Conservation (phyloP, 2,113 vertebrate species). For the Gyps fulvus region DNA sequence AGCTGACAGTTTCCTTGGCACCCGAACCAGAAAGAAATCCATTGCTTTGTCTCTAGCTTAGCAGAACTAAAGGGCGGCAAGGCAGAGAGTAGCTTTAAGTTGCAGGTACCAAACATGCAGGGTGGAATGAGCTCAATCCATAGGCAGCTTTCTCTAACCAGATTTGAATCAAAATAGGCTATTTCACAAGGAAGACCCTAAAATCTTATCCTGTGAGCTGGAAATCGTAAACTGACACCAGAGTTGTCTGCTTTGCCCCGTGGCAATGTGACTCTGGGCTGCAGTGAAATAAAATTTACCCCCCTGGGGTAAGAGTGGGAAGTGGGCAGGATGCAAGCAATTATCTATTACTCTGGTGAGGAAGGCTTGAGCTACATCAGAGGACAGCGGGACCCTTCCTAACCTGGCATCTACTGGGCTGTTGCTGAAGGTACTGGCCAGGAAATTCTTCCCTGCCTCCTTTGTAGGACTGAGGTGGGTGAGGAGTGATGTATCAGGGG, state of each 20-base stretch:
- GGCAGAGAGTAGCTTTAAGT: neutral
- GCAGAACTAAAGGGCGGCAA: neutral
- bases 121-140: neutral
- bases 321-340: neutral
- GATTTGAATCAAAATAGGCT: neutral
- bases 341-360: neutral
- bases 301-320: neutral
- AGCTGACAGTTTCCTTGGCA: constrained; percentile 18
- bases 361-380: neutral
- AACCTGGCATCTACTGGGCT: neutral
- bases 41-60: neutral
- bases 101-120: neutral
- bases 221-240: neutral
- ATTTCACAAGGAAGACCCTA: neutral
- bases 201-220: neutral
- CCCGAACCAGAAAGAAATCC: neutral
- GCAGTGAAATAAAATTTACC: neutral
- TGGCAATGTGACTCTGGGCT: neutral
- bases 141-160: neutral
- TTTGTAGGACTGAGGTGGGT: too few species aligned
- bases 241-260: neutral
- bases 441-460: neutral
- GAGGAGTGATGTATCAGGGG: neutral
- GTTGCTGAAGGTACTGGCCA: neutral
- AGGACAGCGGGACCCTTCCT: neutral